Base-by-base conservation (phyloP, 2,888 invertebrate species). In the Abscondita cerata region DNA sequence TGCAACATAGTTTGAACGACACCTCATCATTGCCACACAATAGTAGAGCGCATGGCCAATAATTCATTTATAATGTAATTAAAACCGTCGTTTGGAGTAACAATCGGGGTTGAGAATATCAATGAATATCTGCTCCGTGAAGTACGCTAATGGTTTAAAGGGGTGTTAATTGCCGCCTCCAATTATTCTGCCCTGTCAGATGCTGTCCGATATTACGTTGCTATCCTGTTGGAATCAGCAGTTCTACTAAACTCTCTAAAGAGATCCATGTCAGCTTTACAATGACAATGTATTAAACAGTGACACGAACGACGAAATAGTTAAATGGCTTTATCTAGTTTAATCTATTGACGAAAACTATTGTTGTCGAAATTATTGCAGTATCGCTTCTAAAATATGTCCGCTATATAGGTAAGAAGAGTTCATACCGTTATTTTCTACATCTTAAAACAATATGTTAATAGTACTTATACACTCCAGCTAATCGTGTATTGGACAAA, bases 81-180 rank as follows among this genome's bases (percentile, higher is more conserved):
- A 62, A 58, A 58, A 48, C 58, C 58, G 62, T 57, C 58, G 57
- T 58, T 58, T 34, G 19, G 55, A 60, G 55, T 61, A 62, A 62
- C 62, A 58, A 58, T 62, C 53, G 41, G 31, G 46, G 50, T 53
- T 36, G 50, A 36, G 58, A 54, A 58, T 62, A 58, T 62, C 62
- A 62, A 63, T 63, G 59, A 55, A 55, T 59, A 63, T 59, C 55
- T 59, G 63, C 59, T 59, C 52, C 59, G 55, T 63, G 63, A 63
- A 59, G 54, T 63, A 55, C 55, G 61, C 64, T 62, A 55, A 65
- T 68, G 64, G 67, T 60, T 65, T 64, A 66, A 65, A 68, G 62
- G 25, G 65, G 65, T 66, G 67, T 67, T 68, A 68, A 68, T 68
- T 67, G 65, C 65, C 63, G 62, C 64, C 64, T 62, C 64, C 65